phyloP scores from a whole-genome alignment of 1,140 invertebrate genomes.

The Wasmannia auropunctata region DNA sequence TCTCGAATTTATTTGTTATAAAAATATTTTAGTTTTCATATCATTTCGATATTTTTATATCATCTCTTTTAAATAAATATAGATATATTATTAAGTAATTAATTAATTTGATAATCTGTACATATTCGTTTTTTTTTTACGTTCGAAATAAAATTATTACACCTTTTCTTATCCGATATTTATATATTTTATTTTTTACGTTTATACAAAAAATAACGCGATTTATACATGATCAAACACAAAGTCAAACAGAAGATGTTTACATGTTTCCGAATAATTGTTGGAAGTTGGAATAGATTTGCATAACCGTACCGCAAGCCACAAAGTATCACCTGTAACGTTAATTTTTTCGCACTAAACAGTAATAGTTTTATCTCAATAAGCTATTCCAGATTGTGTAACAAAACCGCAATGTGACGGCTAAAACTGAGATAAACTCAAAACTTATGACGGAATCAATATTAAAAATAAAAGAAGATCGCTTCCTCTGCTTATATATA shows the following conservation, averaged over 20 bases:
- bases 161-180: background rate
- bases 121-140: background rate
- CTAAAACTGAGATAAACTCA: background rate
- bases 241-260: background rate
- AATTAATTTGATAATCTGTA: background rate
- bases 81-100: background rate
- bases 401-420: background rate
- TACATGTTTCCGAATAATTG: background rate
- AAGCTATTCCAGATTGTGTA: slow-evolving; percentile 11
- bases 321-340: background rate
- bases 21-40: background rate
- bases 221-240: too few relatives aligned
- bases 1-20: too few relatives aligned
- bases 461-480: background rate
- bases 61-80: background rate
- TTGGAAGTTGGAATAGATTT: slow-evolving; percentile 19
- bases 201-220: too few relatives aligned
- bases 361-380: background rate
- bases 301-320: background rate
- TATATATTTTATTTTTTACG: background rate
- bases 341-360: background rate
- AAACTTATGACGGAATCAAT: background rate
- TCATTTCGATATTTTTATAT: background rate
- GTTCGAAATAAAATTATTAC: background rate
- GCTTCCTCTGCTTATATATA: background rate